Conservation (phyloP, 2,888 invertebrate genomes). For the Hermaeophaga mercurialis region DNA sequence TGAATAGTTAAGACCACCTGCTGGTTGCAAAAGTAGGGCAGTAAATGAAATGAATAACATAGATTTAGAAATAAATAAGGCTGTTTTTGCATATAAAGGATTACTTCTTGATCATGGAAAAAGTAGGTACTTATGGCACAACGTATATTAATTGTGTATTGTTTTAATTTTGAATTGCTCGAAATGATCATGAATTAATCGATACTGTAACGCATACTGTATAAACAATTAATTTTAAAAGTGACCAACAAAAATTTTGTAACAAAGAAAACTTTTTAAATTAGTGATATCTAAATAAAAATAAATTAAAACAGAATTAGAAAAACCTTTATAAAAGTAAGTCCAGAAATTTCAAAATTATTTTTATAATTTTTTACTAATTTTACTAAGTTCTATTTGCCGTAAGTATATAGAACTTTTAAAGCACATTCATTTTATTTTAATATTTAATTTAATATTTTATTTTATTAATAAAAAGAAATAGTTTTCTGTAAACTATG, state of each 20-base stretch:
- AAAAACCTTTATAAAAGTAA: no score
- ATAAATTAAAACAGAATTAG: no score
- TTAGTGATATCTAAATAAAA: not conserved
- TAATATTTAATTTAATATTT: no score
- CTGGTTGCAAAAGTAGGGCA: slow-evolving; percentile 19
- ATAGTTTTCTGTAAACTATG: no score
- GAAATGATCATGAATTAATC: slow-evolving; percentile 30
- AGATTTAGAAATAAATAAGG: slow-evolving; percentile 40
- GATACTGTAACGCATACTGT: slow-evolving; percentile 30
- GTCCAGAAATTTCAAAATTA: no score
- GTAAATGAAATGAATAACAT: slow-evolving; percentile 27
- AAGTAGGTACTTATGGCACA: slow-evolving; percentile 28
- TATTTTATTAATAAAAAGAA: no score
- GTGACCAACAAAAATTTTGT: slow-evolving; percentile 5
- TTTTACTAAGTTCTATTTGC: no score
- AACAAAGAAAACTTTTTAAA: slow-evolving; percentile 17
- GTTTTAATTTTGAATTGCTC: slow-evolving; percentile 28
- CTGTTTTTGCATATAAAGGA: slow-evolving; percentile 38
- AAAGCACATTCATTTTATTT: no score
- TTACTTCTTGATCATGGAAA: slow-evolving; percentile 32
- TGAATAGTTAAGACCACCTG: slow-evolving; percentile 20
- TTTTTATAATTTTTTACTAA: no score
- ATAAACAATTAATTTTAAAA: slow-evolving; percentile 31
- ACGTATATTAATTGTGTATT: slow-evolving; percentile 28
- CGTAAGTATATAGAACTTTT: no score